These are phyloP conservation scores for Diprion similis DNA, from an alignment of 1,140 invertebrate species.

Conservation along the genomic window DNA sequence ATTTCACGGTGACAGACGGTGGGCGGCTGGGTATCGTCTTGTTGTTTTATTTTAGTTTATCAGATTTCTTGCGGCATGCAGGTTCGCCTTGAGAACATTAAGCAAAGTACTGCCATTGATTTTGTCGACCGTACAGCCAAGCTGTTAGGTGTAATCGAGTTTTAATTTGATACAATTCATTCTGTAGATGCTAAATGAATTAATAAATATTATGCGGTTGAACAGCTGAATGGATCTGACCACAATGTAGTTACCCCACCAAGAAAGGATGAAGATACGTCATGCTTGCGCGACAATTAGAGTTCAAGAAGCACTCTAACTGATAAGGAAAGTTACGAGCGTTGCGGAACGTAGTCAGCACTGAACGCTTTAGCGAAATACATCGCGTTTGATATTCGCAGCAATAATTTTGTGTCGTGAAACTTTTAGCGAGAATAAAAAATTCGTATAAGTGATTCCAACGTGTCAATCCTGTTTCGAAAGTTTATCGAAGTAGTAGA, in stretches of 20 bases:
- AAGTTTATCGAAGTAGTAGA: too few species aligned
- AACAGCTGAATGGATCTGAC: not conserved
- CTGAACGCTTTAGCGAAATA: too few species aligned
- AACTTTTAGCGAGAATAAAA: too few species aligned
- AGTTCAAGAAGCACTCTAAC: not conserved
- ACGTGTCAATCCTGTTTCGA: too few species aligned
- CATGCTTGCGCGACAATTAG: not conserved
- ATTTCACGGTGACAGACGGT: slow-evolving; percentile 4
- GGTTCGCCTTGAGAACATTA: slow-evolving; percentile 2
- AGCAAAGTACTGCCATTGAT: slow-evolving; percentile 1
- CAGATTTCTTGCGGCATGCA: not conserved
- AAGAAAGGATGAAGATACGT: not conserved
- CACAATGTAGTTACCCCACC: not conserved
- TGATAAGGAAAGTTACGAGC: not conserved
- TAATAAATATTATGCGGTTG: not conserved
- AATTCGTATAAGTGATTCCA: too few species aligned
- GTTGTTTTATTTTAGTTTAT: not conserved
- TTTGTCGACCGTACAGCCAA: not conserved
- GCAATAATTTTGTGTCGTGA: too few species aligned
- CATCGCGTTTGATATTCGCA: too few species aligned
- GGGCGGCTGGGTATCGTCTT: not conserved
- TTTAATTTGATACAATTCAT: not conserved
- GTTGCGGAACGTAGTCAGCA: too few species aligned
- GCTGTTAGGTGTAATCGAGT: not conserved
- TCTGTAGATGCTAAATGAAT: not conserved